A percentile compares a stretch with the other conserved stretches of the same genome.
Evolutionary conservation across 2,888 invertebrate species (phyloP).

Genomic region (Colostygia pectinataria): DNA sequence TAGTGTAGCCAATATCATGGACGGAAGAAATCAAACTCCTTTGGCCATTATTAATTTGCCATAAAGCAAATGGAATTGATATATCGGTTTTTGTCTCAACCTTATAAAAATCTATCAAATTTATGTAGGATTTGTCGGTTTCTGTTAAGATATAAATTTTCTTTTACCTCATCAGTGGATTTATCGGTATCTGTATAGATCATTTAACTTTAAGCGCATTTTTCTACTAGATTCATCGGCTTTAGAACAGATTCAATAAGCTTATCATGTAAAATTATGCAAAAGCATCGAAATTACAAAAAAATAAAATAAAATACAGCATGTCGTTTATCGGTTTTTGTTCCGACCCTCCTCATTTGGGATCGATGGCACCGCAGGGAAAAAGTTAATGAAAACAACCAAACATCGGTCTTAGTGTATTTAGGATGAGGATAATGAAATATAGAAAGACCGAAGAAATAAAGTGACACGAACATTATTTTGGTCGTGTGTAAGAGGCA

Average conservation of each 20-base stretch:
- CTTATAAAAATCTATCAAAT: neutral
- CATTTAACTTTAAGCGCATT: conserved; percentile 1
- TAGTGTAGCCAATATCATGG: conserved; percentile 3
- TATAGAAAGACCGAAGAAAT: too few species aligned
- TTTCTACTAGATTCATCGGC: neutral
- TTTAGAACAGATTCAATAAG: neutral
- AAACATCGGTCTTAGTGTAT: too few species aligned
- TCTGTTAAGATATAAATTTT: neutral
- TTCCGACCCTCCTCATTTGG: neutral
- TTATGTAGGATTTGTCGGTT: conserved; percentile 1
- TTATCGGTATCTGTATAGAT: neutral
- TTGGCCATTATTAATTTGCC: conserved; percentile 5
- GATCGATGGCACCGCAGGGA: too few species aligned
- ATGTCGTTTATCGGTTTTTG: conserved; percentile 1
- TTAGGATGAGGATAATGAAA: too few species aligned
- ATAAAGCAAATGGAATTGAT: conserved; percentile 4
- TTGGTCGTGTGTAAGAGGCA: too few species aligned
- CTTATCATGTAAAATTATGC: neutral
- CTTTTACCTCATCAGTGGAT: neutral
- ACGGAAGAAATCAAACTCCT: conserved; percentile 3
- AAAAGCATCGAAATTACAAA: neutral
- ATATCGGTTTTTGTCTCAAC: conserved; percentile 1
- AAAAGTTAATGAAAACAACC: too few species aligned
- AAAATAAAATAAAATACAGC: neutral
- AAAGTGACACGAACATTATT: too few species aligned